phyloP scores from a whole-genome alignment of 1,140 invertebrate genomes.

The Ips nitidus region DNA sequence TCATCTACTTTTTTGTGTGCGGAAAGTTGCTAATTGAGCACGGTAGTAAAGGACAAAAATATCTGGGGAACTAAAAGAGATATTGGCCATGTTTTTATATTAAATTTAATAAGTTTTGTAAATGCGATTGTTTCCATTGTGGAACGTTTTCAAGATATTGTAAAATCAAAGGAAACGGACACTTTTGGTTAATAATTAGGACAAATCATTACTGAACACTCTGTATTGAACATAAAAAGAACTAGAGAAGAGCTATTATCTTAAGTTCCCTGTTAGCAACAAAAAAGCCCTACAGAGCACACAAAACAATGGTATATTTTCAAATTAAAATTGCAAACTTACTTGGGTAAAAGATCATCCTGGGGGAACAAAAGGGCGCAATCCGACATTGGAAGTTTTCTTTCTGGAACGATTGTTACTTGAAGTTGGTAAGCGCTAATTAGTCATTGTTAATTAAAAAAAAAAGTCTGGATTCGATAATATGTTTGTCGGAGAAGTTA shows the following conservation, averaged over 20 bases:
- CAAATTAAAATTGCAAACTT: conserved; percentile 35
- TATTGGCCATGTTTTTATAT: no score
- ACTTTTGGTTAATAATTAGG: no score
- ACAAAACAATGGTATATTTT: conserved; percentile 16
- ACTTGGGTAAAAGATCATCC: conserved; percentile 37
- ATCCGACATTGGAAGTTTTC: conserved; percentile 41
- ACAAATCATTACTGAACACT: no score
- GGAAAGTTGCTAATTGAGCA: no score
- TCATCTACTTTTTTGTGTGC: no score
- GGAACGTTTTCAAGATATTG: no score
- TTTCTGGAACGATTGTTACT: conserved; percentile 40
- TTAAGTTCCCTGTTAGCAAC: conserved; percentile 5
- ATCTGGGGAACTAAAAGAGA: no score
- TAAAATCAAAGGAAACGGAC: no score
- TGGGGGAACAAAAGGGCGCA: conserved; percentile 37
- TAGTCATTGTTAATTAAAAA: conserved; percentile 46
- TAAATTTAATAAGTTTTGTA: no score
- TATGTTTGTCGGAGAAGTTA: conserved; percentile 30
- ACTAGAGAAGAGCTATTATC: conserved; percentile 11
- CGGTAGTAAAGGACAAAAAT: no score
- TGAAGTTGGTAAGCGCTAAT: conserved; percentile 44
- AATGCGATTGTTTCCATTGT: no score
- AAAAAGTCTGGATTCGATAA: conserved; percentile 39
- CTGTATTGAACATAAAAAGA: not conserved
- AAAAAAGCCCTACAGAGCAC: not conserved